Percentiles rank a stretch among this genome's conserved stretches.
These are phyloP conservation scores for Scaptomyza reducta DNA, from an alignment of 2,888 invertebrate species.

Conservation along the genomic window DNA sequence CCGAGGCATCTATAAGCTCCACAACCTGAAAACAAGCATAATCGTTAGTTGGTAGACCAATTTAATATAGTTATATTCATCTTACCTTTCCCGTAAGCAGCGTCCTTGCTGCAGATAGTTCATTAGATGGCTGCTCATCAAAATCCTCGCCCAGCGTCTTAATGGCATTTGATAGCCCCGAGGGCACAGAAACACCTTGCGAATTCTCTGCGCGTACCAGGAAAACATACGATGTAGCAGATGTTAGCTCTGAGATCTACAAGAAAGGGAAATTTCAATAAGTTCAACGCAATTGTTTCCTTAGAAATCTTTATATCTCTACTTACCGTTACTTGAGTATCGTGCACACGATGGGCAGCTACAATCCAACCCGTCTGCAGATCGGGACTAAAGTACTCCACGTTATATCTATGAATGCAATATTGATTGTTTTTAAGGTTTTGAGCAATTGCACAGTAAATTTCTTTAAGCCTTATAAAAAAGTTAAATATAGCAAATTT, in stretches of 20 bases:
- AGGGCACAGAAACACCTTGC: conserved; percentile 93
- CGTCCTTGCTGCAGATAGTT: conserved; percentile 83
- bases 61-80: not conserved
- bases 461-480: too few species aligned
- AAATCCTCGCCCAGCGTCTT: conserved; percentile 86
- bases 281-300: not conserved
- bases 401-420: conserved; percentile 90
- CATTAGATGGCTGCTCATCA: conserved; percentile 83
- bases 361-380: conserved; percentile 91
- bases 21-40: conserved; percentile 86
- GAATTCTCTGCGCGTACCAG: conserved; percentile 93
- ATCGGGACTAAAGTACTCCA: conserved; percentile 91
- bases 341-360: conserved; percentile 88
- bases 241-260: conserved; percentile 88
- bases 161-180: conserved; percentile 89
- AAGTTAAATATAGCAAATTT: too few species aligned
- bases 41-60: not conserved
- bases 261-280: not conserved
- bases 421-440: too few species aligned
- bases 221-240: conserved; percentile 93
- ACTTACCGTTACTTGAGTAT: conserved; percentile 88
- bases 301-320: not conserved
- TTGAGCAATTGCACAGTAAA: too few species aligned
- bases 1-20: conserved; percentile 87
- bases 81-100: conserved; percentile 84